Percentiles rank a stretch among this genome's conserved stretches.
Evolutionary conservation across 2,888 invertebrate species (phyloP).

Genomic region (Lasioglossum vierecki): DNA sequence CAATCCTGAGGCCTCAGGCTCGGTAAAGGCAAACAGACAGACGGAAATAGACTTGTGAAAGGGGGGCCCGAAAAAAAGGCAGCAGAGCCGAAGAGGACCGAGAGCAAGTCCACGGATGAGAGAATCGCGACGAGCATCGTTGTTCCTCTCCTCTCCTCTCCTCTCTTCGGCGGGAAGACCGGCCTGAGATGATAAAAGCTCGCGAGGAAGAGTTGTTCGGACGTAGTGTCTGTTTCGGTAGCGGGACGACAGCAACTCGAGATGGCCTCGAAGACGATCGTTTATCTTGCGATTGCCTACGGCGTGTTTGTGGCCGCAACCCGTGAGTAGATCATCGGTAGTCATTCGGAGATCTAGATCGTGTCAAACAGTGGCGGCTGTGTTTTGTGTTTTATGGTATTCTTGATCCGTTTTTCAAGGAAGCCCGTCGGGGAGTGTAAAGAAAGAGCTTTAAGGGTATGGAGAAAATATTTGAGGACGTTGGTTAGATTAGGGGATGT

Average conservation of each 20-base stretch:
- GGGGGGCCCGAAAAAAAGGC: neutral
- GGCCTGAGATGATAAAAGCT: constrained; percentile 77
- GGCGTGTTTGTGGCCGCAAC: constrained; percentile 63
- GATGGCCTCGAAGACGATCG: constrained; percentile 68
- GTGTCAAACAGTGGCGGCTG: neutral
- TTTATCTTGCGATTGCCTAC: constrained; percentile 63
- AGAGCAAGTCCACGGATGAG: neutral
- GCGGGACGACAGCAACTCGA: constrained; percentile 63
- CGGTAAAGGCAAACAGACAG: neutral
- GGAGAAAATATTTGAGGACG: neutral
- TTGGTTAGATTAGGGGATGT: neutral
- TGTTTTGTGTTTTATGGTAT: neutral
- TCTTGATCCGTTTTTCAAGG: neutral
- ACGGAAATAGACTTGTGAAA: constrained; percentile 9
- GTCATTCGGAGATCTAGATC: constrained; percentile 29
- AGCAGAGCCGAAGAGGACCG: neutral
- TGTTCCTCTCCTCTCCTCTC: constrained; percentile 6
- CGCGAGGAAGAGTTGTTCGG: constrained; percentile 57
- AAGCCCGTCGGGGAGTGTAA: neutral
- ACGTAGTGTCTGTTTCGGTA: constrained; percentile 73
- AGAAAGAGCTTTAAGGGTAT: neutral
- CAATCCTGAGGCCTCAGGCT: neutral
- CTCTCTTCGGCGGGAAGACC: neutral
- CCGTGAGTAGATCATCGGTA: constrained; percentile 66
- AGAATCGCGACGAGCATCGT: constrained; percentile 6